These are phyloP conservation scores for Cirrhinus mrigala DNA, from an alignment of 2,797 vertebrate species.

Conservation along the genomic window DNA sequence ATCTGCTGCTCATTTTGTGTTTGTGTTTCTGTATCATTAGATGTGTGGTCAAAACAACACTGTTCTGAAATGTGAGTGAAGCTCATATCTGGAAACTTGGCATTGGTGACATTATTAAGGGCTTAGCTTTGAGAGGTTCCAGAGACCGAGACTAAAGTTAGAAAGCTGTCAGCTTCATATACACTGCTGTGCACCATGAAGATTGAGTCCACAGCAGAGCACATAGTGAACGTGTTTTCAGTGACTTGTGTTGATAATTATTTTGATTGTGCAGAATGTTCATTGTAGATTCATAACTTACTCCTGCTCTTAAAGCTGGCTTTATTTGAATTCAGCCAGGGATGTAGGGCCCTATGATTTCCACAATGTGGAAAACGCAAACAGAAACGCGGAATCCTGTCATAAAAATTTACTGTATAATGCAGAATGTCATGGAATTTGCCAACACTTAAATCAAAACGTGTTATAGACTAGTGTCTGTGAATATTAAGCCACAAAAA, in stretches of 20 bases:
- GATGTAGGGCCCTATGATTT: too few species aligned
- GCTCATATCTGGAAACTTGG: not conserved
- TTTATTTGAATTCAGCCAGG: not conserved
- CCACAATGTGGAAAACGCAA: too few species aligned
- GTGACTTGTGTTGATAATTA: not conserved
- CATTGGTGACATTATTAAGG: not conserved
- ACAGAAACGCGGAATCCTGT: too few species aligned
- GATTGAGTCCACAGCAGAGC: not conserved
- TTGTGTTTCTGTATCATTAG: not conserved
- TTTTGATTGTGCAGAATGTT: not conserved
- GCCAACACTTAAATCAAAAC: too few species aligned
- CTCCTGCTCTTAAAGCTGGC: not conserved
- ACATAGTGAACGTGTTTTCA: not conserved
- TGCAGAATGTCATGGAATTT: too few species aligned
- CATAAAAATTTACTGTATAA: too few species aligned
- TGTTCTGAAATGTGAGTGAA: not conserved
- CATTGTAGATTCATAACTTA: not conserved
- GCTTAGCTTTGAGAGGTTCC: not conserved
- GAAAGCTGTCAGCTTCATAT: not conserved
- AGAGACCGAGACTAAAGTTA: not conserved
- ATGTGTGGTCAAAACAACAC: conserved; percentile 1
- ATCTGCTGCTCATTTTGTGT: not conserved
- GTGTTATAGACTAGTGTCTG: too few species aligned
- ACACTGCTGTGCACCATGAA: not conserved
- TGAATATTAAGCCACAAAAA: too few species aligned